phyloP scores from a whole-genome alignment of 1,140 invertebrate genomes.

The Aphelinus certus region DNA sequence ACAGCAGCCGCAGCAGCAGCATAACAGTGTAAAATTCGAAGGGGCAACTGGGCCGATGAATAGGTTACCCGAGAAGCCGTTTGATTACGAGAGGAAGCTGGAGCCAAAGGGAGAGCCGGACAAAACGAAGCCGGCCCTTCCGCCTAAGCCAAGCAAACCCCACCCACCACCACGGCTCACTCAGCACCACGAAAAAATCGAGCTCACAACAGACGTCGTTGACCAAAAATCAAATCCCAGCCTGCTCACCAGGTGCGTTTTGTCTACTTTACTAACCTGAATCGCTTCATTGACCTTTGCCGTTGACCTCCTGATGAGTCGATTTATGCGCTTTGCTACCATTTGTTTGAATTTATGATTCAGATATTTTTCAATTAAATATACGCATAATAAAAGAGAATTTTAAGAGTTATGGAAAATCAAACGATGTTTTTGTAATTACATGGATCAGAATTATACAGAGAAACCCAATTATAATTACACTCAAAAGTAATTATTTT shows the following conservation, averaged over 20 bases:
- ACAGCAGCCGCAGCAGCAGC: slow-evolving; percentile 55
- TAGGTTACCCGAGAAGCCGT: slow-evolving; percentile 47
- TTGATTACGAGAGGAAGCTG: slow-evolving; percentile 56
- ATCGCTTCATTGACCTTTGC: too few species aligned
- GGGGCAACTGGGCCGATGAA: neutral
- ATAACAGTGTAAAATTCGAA: slow-evolving; percentile 48
- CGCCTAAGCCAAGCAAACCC: slow-evolving; percentile 62
- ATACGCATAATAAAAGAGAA: too few species aligned
- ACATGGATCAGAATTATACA: too few species aligned
- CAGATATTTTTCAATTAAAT: too few species aligned
- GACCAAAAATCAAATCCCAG: slow-evolving; percentile 26
- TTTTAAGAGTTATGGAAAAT: too few species aligned
- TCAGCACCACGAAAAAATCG: slow-evolving; percentile 61
- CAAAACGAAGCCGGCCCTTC: slow-evolving; percentile 61
- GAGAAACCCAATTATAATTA: too few species aligned
- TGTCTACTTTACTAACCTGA: neutral
- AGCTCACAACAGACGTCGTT: slow-evolving; percentile 44
- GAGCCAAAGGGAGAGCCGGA: slow-evolving; percentile 50
- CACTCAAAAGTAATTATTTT: too few species aligned
- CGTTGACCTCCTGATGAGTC: too few species aligned
- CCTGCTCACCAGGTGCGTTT: slow-evolving; percentile 26
- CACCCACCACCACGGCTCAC: slow-evolving; percentile 62
- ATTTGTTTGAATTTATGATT: too few species aligned
- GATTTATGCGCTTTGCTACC: too few species aligned
- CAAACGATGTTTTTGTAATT: too few species aligned